Base-by-base conservation (phyloP, 53 echinoderm and acorn worm genomes). In the Holothuria scabra region DNA sequence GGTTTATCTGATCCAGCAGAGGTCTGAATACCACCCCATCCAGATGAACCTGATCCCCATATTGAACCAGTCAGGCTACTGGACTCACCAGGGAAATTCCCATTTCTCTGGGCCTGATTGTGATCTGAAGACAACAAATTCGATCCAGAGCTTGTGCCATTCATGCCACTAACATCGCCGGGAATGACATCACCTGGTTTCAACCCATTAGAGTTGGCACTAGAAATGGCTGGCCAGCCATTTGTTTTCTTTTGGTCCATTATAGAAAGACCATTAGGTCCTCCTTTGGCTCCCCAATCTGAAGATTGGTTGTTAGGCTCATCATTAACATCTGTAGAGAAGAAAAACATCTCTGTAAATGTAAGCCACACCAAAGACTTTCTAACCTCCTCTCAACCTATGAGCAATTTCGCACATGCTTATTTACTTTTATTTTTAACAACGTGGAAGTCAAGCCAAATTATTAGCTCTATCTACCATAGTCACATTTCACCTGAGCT, bases 1-100 rank as follows among this genome's bases (percentile, higher is more conserved):
- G 82, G 32, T 64, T 81, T 81, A 41, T 61, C 82, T 9, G 62
- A 41, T 64, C 82, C 82, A 79, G 48, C 79, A 20, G 79, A 58
- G 52, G 79, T 49, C 30, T 49, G 52, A 21, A 81, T 70, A 30
- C 35, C 82, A 41, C 90, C 90, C 90, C 90, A 89, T 66, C 80
- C 80, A 28, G 80, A 65, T 25, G 55, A 21, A 44, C 90, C 82
- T 63, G 82, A 62, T 20, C 65, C 82, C 82, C 82, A 81, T 21
- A 81, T 81, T 25, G 82, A 81, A n/a, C 56, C 58, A 56, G 31
- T 58, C 56, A 78, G 29, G 48, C 63, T 58, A n/a, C 30, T 56
- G 21, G 32, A 32, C 20, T 59, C 79, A 18, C 56, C 30, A 23
- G 52, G 9, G 25, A 55, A 55, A 56, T 76, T 79, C 12, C 79